These are phyloP conservation scores for Hoplias malabaricus DNA, from an alignment of 2,113 vertebrate species.

Conservation along the genomic window DNA sequence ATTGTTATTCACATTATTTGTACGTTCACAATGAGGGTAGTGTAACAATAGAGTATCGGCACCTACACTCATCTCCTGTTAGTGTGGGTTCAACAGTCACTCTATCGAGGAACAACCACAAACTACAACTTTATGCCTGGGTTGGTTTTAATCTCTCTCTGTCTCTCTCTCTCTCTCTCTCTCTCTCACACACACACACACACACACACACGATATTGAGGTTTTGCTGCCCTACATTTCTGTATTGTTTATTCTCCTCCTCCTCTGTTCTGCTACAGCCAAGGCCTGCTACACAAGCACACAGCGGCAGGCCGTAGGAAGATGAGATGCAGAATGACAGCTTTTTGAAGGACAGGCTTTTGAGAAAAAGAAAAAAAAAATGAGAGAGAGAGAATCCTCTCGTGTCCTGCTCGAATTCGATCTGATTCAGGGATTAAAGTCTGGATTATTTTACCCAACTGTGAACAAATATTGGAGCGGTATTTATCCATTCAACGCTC, in stretches of 20 bases:
- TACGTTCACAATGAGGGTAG: background rate
- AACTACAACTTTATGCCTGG: slow-evolving; percentile 42
- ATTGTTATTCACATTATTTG: slow-evolving; percentile 16
- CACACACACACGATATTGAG: background rate
- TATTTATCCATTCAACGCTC: slow-evolving; percentile 1
- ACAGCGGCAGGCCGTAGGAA: slow-evolving; percentile 35
- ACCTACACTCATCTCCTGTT: slow-evolving; percentile 5
- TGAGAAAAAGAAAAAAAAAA: background rate
- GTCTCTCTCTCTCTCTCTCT: slow-evolving; percentile 10
- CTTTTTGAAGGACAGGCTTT: background rate
- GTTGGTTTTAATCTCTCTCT: slow-evolving; percentile 37
- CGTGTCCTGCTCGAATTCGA: slow-evolving; percentile 30
- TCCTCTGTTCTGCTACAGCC: slow-evolving; percentile 5
- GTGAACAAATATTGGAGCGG: background rate
- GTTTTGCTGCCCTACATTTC: slow-evolving; percentile 41
- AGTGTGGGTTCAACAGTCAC: background rate
- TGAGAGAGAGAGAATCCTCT: slow-evolving; percentile 5
- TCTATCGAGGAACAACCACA: slow-evolving; percentile 52
- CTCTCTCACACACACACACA: slow-evolving; percentile 37
- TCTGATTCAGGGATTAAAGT: slow-evolving; percentile 55
- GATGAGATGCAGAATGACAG: slow-evolving; percentile 37
- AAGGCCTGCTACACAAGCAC: slow-evolving; percentile 13
- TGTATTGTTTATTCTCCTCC: slow-evolving; percentile 34
- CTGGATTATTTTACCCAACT: slow-evolving; percentile 43
- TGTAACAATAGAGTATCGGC: background rate